These are phyloP conservation scores for Pharmacophagus antenor DNA, from an alignment of 2,888 invertebrate genomes.

Conservation along the genomic window DNA sequence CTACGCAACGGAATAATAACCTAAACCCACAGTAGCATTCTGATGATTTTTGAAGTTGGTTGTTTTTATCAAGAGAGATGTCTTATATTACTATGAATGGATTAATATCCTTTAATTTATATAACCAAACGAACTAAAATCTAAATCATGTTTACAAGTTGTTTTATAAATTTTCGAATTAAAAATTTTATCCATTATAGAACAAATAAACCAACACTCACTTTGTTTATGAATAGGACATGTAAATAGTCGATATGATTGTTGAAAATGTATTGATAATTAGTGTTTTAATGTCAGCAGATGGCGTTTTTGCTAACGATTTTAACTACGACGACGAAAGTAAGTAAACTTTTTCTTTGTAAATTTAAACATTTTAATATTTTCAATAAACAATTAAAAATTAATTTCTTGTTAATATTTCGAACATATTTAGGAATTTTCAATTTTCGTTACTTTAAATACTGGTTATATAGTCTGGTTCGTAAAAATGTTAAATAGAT, in stretches of 20 bases:
- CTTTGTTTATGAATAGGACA: constrained; percentile 25
- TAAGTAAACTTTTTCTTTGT: constrained; percentile 32
- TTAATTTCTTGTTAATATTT: not conserved
- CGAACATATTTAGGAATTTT: not conserved
- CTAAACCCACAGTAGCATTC: constrained; percentile 55
- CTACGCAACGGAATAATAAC: constrained; percentile 65
- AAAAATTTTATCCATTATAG: not conserved
- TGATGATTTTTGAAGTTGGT: constrained; percentile 42
- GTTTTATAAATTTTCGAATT: not conserved
- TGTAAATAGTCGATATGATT: constrained; percentile 38
- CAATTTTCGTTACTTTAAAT: not conserved
- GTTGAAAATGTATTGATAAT: constrained; percentile 32
- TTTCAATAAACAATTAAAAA: too few relatives aligned
- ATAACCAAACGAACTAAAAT: constrained; percentile 12
- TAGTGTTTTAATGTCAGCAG: constrained; percentile 26
- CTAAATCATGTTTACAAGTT: not conserved
- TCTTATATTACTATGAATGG: constrained; percentile 6
- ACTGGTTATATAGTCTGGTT: not conserved
- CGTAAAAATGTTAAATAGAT: too few relatives aligned
- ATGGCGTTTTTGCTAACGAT: constrained; percentile 31
- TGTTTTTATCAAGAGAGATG: constrained; percentile 24
- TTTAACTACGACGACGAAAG: constrained; percentile 38
- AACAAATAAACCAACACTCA: constrained; percentile 14
- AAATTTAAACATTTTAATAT: too few relatives aligned
- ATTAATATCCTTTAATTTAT: constrained; percentile 4